phyloP scores from a whole-genome alignment of 2,113 vertebrate genomes.

The Hucho hucho region DNA sequence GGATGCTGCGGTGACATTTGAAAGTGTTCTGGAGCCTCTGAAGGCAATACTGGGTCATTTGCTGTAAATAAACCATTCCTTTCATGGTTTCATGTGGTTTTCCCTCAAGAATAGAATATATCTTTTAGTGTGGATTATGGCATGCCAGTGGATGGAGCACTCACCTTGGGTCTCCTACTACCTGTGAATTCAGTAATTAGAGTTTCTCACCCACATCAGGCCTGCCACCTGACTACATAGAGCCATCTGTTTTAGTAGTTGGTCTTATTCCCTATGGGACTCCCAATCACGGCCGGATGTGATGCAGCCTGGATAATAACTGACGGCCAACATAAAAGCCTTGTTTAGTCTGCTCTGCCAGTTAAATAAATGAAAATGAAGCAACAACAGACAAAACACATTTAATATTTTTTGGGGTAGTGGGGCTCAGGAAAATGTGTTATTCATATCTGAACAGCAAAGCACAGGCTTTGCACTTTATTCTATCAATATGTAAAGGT shows the following conservation, averaged over 20 bases:
- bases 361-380: too few species aligned
- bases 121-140: conserved; percentile 38
- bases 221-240: background rate
- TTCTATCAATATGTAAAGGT: too few species aligned
- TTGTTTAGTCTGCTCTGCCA: too few species aligned
- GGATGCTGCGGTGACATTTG: background rate
- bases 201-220: background rate
- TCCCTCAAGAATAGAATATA: conserved; percentile 23
- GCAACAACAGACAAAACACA: too few species aligned
- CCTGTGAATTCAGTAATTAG: conserved; percentile 24
- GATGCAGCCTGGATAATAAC: too few species aligned
- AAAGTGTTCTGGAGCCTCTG: conserved; percentile 38
- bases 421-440: too few species aligned
- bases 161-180: background rate
- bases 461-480: too few species aligned
- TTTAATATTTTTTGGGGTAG: too few species aligned
- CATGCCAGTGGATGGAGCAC: background rate
- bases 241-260: background rate
- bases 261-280: background rate
- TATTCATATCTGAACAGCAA: too few species aligned
- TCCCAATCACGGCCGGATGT: too few species aligned
- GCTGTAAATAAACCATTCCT: conserved; percentile 41
- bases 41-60: conserved; percentile 33
- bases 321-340: too few species aligned
- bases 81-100: background rate